Evolutionary conservation across 2,797 vertebrate species (phyloP).

Genomic region (Sphaeramia orbicularis): DNA sequence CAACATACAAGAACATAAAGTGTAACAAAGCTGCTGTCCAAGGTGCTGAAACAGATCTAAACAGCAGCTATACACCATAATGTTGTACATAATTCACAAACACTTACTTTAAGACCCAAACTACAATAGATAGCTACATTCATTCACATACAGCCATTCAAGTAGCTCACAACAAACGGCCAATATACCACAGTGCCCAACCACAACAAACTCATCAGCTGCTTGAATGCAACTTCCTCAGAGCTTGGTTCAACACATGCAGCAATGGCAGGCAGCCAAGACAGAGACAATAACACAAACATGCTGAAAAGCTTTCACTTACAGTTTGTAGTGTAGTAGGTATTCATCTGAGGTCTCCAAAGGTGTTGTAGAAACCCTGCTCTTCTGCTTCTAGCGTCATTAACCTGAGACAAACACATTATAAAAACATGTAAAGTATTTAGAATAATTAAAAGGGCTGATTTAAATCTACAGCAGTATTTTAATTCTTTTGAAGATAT

Average conservation of each 20-base stretch:
- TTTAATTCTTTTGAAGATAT: no score
- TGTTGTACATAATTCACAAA: no score
- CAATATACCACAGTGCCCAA: background rate
- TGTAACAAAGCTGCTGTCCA: background rate
- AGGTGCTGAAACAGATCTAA: slow-evolving; percentile 6
- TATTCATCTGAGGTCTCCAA: background rate
- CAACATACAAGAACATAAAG: background rate
- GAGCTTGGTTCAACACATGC: background rate
- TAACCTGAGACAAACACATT: background rate
- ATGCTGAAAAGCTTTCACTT: background rate
- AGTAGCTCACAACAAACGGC: no score
- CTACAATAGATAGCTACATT: background rate
- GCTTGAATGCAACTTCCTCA: background rate
- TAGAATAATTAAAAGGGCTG: no score
- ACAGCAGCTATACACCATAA: background rate
- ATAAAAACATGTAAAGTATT: no score
- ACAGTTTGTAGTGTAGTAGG: slow-evolving; percentile 3
- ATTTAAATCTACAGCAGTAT: no score
- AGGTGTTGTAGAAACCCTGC: background rate
- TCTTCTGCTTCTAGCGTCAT: background rate
- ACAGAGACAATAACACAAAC: background rate
- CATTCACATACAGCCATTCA: background rate
- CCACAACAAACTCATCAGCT: background rate
- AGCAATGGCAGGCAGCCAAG: background rate
- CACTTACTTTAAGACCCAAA: no score